phyloP scores from a whole-genome alignment of 2,113 vertebrate species.

The Monarcha castaneiventris region DNA sequence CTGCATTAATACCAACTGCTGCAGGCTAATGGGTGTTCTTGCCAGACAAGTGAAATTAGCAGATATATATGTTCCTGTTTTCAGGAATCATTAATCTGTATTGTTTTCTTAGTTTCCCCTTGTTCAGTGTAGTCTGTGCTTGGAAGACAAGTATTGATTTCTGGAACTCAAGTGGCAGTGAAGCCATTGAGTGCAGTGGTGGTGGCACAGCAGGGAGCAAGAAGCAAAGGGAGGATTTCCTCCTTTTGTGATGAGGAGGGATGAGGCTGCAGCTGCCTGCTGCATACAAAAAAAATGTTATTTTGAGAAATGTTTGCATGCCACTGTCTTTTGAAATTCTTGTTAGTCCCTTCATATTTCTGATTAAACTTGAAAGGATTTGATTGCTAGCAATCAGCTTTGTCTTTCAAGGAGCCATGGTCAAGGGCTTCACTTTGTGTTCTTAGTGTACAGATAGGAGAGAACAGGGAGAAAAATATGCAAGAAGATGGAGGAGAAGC shows the following conservation, averaged over 20 bases:
- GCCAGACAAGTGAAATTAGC: not conserved
- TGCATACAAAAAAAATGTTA: not conserved
- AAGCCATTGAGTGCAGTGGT: not conserved
- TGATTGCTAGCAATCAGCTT: conserved; percentile 1
- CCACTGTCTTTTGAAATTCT: not conserved
- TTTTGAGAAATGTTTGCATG: not conserved
- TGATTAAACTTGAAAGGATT: not conserved
- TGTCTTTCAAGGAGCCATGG: not conserved
- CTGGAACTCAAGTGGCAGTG: not conserved
- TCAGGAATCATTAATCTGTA: conserved; percentile 29
- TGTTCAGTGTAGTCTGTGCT: not conserved
- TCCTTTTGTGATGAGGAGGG: not conserved
- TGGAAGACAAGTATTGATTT: conserved; percentile 1
- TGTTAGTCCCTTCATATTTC: not conserved
- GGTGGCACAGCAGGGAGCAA: not conserved
- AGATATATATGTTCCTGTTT: conserved; percentile 3
- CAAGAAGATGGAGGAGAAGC: not conserved
- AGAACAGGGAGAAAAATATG: not conserved
- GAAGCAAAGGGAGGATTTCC: not conserved
- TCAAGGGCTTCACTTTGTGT: not conserved
- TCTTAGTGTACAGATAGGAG: not conserved
- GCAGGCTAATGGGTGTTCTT: not conserved
- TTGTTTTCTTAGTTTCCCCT: not conserved
- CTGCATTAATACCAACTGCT: not conserved
- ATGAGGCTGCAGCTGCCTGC: conserved; percentile 6